These are phyloP conservation scores for Corythucha ciliata DNA, from an alignment of 2,888 invertebrate genomes.

Conservation along the genomic window DNA sequence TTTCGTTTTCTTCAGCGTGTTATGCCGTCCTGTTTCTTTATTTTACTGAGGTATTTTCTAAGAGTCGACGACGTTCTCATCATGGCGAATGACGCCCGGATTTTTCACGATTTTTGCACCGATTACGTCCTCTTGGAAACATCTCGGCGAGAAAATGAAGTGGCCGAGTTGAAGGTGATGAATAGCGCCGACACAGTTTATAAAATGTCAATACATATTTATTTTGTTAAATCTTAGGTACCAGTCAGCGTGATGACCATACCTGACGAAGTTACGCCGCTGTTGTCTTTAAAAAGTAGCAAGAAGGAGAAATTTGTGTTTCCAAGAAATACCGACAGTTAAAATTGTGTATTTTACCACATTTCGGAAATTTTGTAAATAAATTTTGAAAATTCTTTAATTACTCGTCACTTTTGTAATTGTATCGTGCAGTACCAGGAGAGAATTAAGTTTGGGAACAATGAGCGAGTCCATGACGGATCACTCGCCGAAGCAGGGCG, in stretches of 20 bases:
- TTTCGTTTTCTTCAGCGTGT: constrained; percentile 60
- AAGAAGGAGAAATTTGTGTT: constrained; percentile 45
- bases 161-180: constrained; percentile 54
- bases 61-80: constrained; percentile 90
- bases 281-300: constrained; percentile 50
- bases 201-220: constrained; percentile 2
- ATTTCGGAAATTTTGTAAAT: too few species aligned
- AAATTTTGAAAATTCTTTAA: too few species aligned
- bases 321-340: too few species aligned
- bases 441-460: too few species aligned
- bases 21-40: constrained; percentile 89
- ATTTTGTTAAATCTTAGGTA: constrained; percentile 42
- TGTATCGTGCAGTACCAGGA: too few species aligned
- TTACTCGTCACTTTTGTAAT: too few species aligned
- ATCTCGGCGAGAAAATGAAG: constrained; percentile 66
- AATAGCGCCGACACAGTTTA: not conserved
- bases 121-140: constrained; percentile 74
- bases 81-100: constrained; percentile 76
- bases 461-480: too few species aligned
- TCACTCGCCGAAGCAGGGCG: too few species aligned
- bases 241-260: constrained; percentile 53
- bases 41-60: constrained; percentile 81
- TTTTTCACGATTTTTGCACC: constrained; percentile 63
- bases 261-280: constrained; percentile 57
- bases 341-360: too few species aligned